Evolutionary conservation across 2,113 vertebrate species (phyloP).

Genomic region (Scatophagus argus): DNA sequence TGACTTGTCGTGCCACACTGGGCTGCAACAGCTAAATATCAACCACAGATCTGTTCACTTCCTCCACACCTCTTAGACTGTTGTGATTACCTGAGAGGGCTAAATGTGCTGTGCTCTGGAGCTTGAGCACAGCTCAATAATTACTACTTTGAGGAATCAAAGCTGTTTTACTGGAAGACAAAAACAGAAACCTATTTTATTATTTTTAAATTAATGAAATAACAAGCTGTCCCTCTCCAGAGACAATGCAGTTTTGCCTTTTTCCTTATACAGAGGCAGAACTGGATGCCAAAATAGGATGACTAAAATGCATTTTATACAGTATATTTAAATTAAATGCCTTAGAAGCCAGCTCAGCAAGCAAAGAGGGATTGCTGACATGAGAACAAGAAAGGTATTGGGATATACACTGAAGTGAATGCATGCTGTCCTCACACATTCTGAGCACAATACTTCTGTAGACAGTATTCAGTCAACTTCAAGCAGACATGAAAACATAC

Average conservation of each 20-base stretch:
- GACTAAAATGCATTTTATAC: not conserved
- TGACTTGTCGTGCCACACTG: not conserved
- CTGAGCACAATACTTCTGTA: too few species aligned
- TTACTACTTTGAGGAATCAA: conserved; percentile 8
- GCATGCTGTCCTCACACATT: not conserved
- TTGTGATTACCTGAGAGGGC: conserved; percentile 8
- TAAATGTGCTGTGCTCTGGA: not conserved
- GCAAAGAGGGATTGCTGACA: not conserved
- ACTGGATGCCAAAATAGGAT: not conserved
- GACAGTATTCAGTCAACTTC: not conserved
- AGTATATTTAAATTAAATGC: conserved; percentile 5
- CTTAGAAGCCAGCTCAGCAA: conserved; percentile 13
- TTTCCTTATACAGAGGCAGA: not conserved
- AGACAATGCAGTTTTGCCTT: not conserved
- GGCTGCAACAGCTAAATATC: conserved; percentile 25
- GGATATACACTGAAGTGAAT: not conserved
- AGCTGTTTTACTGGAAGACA: not conserved
- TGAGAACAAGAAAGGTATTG: not conserved
- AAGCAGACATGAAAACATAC: not conserved
- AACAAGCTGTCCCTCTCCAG: not conserved
- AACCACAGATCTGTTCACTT: not conserved
- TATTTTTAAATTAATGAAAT: conserved; percentile 4
- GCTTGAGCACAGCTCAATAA: conserved; percentile 1
- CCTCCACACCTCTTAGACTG: conserved; percentile 10
- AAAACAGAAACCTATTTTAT: not conserved